These are phyloP conservation scores for Zaprionus vittiger DNA, from an alignment of 1,140 invertebrate genomes.

Conservation along the genomic window DNA sequence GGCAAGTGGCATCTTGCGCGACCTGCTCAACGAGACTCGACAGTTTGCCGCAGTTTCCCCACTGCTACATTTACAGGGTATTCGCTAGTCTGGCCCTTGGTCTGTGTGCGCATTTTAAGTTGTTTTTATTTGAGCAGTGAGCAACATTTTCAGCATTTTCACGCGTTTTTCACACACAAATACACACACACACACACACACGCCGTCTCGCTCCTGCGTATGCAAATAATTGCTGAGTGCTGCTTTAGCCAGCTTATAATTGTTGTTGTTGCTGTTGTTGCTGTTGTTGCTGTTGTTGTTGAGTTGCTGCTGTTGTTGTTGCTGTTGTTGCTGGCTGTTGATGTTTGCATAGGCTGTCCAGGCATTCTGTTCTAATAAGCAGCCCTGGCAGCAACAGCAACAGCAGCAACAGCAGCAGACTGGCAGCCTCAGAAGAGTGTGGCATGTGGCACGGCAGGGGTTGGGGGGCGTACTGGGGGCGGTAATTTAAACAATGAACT, in stretches of 20 bases:
- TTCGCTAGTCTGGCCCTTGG: neutral
- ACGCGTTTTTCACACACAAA: conserved; percentile 39
- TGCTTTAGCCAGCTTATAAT: conserved; percentile 48
- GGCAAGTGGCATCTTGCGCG: neutral
- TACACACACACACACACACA: conserved; percentile 3
- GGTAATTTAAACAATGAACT: conserved; percentile 79
- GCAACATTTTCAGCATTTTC: conserved; percentile 54
- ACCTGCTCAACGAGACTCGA: no score
- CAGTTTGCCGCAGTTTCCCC: neutral
- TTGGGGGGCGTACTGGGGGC: conserved; percentile 3
- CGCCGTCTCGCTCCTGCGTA: conserved; percentile 46
- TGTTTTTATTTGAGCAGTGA: conserved; percentile 26
- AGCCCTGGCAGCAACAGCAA: neutral
- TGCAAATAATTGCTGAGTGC: conserved; percentile 74
- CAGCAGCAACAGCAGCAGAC: no score
- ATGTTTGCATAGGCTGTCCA: conserved; percentile 37
- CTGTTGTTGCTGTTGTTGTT: conserved; percentile 16
- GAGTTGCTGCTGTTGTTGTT: conserved; percentile 33
- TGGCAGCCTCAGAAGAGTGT: conserved; percentile 15
- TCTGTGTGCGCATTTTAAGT: conserved; percentile 10
- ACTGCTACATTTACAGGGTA: conserved; percentile 15
- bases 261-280: conserved; percentile 39
- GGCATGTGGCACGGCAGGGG: conserved; percentile 11
- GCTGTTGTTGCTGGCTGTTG: conserved; percentile 18
- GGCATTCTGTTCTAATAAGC: conserved; percentile 69